phyloP scores from a whole-genome alignment of 2,888 invertebrate species.

The Andricus quercusramuli region DNA sequence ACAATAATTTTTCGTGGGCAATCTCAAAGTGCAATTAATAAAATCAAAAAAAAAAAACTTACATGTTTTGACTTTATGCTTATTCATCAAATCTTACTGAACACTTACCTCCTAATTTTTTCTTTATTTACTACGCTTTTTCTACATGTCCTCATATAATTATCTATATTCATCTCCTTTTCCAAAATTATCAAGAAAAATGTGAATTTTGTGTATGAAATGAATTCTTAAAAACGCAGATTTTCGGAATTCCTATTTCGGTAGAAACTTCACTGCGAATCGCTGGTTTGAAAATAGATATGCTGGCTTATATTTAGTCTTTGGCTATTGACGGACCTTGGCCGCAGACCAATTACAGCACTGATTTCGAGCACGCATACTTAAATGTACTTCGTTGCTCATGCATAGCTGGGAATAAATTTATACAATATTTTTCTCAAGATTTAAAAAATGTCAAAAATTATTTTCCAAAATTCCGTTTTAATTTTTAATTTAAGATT shows the following conservation, averaged over 20 bases:
- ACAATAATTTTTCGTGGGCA: too few species aligned
- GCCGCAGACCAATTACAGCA: slow-evolving; percentile 40
- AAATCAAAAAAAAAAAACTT: too few species aligned
- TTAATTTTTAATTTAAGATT: background rate
- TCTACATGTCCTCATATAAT: background rate
- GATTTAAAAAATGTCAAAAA: background rate
- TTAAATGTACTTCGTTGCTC: slow-evolving; percentile 29
- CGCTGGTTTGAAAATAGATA: slow-evolving; percentile 39
- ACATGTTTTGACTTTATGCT: too few species aligned
- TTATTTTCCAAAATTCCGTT: background rate
- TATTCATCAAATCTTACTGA: too few species aligned
- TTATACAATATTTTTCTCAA: background rate
- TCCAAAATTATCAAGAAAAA: background rate
- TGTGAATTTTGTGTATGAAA: background rate
- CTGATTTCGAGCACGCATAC: slow-evolving; percentile 39
- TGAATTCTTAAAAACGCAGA: background rate
- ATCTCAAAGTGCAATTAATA: too few species aligned
- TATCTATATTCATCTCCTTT: background rate
- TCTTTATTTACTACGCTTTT: background rate
- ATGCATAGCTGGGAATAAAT: slow-evolving; percentile 21
- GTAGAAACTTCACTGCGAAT: slow-evolving; percentile 32
- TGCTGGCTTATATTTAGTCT: slow-evolving; percentile 38
- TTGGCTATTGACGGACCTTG: slow-evolving; percentile 42
- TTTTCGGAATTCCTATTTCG: slow-evolving; percentile 23
- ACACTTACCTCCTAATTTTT: background rate